Evolutionary conservation across 2,888 invertebrate genomes (phyloP), one percentile per base, ranked within the genome.

Genomic region (Dorcus hopei): DNA sequence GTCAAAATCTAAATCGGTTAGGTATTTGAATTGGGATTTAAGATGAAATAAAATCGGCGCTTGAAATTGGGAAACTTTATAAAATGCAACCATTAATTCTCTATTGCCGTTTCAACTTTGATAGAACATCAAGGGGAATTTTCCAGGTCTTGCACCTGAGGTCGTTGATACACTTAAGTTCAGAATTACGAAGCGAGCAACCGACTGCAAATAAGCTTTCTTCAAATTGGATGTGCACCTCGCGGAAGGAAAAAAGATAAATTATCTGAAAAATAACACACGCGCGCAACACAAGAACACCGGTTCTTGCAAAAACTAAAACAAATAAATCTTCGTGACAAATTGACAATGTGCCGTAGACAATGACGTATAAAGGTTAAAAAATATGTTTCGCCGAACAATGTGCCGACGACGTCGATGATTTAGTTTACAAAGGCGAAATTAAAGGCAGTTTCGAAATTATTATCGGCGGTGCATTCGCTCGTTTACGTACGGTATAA

Each of bases 211-310:
- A 73, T 73, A 72, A 73, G 74, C 73, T 73, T 71, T 73, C 67
- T 69, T 70, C 69, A 71, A 73, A 75, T 73, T 75, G 72, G 73
- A 73, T 73, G 73, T 73, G 70, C 71, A 72, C 68, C 67, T 67
- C 66, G 70, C 64, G 71, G 70, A 74, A 73, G 68, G 38, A 69
- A 67, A 72, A 72, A 72, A 74, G 73, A 75, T 74, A 74, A 74
- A 75, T 76, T 74, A 73, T 72, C 71, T 63, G 70, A 72, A 73
- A 72, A 72, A 72, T 70, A 72, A 69, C 70, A 71, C 69, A 66
- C 61, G 67, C 33, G 14, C 49, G 45, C 39, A 14, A 38, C 14
- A 16, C 26, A 5, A 7, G 26, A 19, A 19, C 19, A 19, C 7
- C 7, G 26, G 26, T 33, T 33, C 26, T 33, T 33, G 26, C 23